Evolutionary conservation across 1,140 invertebrate species (phyloP), one percentile per base, ranked within the genome.

Genomic region (Hylaeus volcanicus): DNA sequence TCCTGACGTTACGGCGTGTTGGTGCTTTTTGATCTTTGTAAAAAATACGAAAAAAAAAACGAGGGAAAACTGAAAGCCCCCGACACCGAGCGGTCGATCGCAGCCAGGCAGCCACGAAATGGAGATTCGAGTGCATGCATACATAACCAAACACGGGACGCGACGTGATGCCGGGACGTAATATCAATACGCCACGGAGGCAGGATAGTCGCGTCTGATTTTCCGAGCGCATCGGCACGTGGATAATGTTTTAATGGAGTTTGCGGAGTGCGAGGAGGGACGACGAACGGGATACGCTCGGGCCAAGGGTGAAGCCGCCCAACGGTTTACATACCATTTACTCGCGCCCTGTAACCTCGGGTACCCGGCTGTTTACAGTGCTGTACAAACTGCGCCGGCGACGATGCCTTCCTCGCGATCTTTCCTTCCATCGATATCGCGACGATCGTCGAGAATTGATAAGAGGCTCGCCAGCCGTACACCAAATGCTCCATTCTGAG

Each of bases 241-340:
- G 91, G 90, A 91, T 93, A 93, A 93, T 93, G 92, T 93, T 93
- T 93, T 93, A 93, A 93, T 93, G 93, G 93, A 93, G 93, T 93
- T 93, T 93, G 92, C 90, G 87, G 90, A 93, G 89, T 89, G 84
- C 85, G 88, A 87, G 85, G 75, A 76, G 74, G 78, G 75, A 58
- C 85, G 85, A 82, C 70, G n/a, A 37, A 14, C 68, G 80, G 72
- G 71, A 56, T 66, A 15, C 64, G 43, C 41, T 58, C 88, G 88
- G 90, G 88, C 88, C 87, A 91, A 90, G 91, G 91, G 90, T 91
- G 89, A 88, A 88, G 86, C 85, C 88, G 86, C 87, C 80, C 86
- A 92, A 26, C 91, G 90, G 93, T 93, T 93, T 93, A 93, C 93
- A 93, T 93, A 93, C 92, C 92, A 93, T 93, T 93, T 93, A 93